phyloP scores from a whole-genome alignment of 2,113 vertebrate genomes.

The Megalops atlanticus region DNA sequence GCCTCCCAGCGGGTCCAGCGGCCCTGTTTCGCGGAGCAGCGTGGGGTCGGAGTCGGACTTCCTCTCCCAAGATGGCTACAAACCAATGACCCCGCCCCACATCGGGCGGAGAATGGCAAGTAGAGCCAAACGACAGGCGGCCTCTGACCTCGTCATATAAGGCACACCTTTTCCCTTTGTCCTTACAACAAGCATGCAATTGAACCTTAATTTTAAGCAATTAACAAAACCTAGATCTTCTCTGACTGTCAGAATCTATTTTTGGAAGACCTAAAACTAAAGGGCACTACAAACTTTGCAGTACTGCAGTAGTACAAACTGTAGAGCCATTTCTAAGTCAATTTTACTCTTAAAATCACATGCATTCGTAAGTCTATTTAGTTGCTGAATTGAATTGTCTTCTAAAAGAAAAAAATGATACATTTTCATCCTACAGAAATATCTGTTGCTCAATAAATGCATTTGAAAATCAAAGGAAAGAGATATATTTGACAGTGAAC shows the following conservation, averaged over 20 bases:
- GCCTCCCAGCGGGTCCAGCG: constrained; percentile 70
- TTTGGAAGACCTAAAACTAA: not conserved
- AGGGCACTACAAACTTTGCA: not conserved
- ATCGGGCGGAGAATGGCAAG: constrained; percentile 83
- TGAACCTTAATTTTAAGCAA: not conserved
- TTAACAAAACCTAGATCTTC: not conserved
- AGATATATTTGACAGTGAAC: too few relatives aligned
- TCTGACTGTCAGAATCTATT: not conserved
- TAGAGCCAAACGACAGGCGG: constrained; percentile 53
- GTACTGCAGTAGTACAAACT: not conserved
- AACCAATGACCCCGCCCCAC: constrained; percentile 69
- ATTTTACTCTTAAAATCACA: not conserved
- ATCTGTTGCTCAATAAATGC: too few relatives aligned
- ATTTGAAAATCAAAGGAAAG: too few relatives aligned
- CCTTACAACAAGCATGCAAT: not conserved
- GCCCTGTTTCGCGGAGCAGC: constrained; percentile 67
- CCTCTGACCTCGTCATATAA: constrained; percentile 42
- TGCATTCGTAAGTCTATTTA: not conserved
- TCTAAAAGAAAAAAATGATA: not conserved
- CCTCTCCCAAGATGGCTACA: constrained; percentile 61
- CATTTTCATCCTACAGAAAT: not conserved
- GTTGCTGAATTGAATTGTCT: not conserved
- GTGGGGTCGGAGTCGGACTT: constrained; percentile 63
- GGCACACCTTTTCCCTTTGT: not conserved
- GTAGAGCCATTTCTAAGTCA: not conserved